Conservation (phyloP, 2,797 vertebrate genomes). For the Menidia menidia region DNA sequence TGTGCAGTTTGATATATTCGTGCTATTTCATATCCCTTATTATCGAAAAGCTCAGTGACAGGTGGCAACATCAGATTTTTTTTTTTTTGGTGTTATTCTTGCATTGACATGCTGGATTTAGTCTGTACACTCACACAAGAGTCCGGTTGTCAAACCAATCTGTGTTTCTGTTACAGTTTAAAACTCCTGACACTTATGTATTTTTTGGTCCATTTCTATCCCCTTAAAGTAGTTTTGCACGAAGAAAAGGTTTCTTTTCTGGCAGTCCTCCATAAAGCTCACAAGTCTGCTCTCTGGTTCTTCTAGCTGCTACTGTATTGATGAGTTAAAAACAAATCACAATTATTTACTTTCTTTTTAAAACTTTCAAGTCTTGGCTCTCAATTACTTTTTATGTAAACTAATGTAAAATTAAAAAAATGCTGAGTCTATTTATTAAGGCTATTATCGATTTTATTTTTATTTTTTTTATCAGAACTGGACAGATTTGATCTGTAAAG, state of each 20-base stretch:
- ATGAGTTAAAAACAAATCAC: slow-evolving; percentile 28
- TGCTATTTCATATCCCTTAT: slow-evolving; percentile 30
- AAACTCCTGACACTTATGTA: slow-evolving; percentile 56
- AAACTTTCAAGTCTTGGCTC: neutral
- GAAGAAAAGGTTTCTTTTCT: slow-evolving; percentile 64
- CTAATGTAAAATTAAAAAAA: too few relatives aligned
- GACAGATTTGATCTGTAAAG: too few relatives aligned
- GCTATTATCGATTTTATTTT: too few relatives aligned
- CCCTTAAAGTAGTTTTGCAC: slow-evolving; percentile 52
- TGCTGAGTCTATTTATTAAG: too few relatives aligned
- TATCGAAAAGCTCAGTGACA: slow-evolving; percentile 34
- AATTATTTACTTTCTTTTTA: too few relatives aligned
- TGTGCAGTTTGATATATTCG: slow-evolving; percentile 32
- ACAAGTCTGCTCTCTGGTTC: slow-evolving; percentile 36
- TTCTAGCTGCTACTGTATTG: slow-evolving; percentile 42
- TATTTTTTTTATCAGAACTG: too few relatives aligned
- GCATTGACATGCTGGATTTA: slow-evolving; percentile 45
- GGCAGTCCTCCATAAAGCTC: slow-evolving; percentile 61
- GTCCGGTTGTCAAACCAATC: slow-evolving; percentile 31
- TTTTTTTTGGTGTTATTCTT: slow-evolving; percentile 54
- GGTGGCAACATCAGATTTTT: slow-evolving; percentile 31
- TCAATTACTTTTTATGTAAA: too few relatives aligned
- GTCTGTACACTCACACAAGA: slow-evolving; percentile 37
- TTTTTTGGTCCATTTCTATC: slow-evolving; percentile 53
- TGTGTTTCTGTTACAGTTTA: slow-evolving; percentile 36